Evolutionary conservation across 2,113 vertebrate genomes (phyloP).

Genomic region (Platysteira castanea): DNA sequence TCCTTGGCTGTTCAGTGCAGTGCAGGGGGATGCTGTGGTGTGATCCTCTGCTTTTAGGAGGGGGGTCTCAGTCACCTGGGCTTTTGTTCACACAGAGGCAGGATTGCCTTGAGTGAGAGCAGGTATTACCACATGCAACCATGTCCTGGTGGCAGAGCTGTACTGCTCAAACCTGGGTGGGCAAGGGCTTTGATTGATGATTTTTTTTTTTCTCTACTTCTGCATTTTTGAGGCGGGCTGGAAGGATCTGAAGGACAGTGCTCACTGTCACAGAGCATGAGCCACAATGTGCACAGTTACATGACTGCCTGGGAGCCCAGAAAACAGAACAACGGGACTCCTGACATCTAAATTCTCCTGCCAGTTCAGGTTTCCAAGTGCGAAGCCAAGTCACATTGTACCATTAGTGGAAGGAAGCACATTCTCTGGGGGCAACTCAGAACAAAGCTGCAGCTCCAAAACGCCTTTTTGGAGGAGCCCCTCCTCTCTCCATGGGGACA

Average conservation of each 20-base stretch:
- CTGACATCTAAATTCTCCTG: background rate
- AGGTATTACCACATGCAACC: background rate
- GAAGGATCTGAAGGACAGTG: background rate
- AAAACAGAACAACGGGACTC: background rate
- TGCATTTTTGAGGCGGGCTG: background rate
- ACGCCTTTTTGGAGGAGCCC: background rate
- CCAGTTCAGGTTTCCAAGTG: background rate
- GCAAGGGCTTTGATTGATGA: background rate
- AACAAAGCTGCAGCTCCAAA: background rate
- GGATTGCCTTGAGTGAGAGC: background rate
- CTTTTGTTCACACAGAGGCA: background rate
- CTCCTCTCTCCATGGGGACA: background rate
- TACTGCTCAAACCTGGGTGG: background rate
- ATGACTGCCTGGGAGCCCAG: background rate
- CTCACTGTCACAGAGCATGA: background rate
- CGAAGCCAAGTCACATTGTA: background rate
- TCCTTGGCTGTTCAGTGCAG: background rate
- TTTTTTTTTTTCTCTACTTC: background rate
- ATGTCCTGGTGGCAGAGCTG: background rate
- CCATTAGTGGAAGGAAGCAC: background rate
- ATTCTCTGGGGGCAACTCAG: background rate
- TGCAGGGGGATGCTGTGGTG: background rate
- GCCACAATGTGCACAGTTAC: background rate
- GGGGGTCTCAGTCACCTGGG: background rate
- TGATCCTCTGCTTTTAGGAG: background rate